phyloP scores from a whole-genome alignment of 2,888 invertebrate species.

The Drosophila stalkeri region DNA sequence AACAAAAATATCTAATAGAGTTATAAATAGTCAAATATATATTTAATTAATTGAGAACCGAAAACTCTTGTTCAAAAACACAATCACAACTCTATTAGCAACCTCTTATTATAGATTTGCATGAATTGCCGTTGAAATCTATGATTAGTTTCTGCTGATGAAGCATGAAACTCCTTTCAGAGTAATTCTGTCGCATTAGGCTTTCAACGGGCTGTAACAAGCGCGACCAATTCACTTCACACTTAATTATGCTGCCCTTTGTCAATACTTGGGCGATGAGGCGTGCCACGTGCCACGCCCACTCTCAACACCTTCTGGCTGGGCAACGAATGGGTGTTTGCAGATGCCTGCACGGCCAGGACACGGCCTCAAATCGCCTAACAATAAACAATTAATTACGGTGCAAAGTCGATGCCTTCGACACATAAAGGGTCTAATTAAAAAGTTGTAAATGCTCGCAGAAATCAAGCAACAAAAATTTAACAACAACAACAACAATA shows the following conservation, averaged over 20 bases:
- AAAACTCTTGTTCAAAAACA: neutral
- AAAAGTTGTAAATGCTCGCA: slow-evolving; percentile 64
- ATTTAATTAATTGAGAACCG: no score
- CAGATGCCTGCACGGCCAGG: slow-evolving; percentile 33
- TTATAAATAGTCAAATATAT: no score
- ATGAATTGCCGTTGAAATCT: neutral
- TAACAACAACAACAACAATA: neutral
- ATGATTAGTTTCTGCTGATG: neutral
- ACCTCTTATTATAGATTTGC: neutral
- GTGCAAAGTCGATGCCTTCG: slow-evolving; percentile 46
- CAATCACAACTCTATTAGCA: neutral
- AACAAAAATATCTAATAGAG: no score
- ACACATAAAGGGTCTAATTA: slow-evolving; percentile 68
- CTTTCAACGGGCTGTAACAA: neutral
- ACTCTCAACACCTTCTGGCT: slow-evolving; percentile 17
- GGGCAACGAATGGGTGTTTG: slow-evolving; percentile 28
- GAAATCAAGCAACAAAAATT: slow-evolving; percentile 20
- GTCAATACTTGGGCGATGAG: slow-evolving; percentile 1
- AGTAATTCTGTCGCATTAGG: neutral
- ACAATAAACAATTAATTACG: slow-evolving; percentile 79
- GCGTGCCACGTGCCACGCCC: slow-evolving; percentile 25
- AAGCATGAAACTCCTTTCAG: neutral
- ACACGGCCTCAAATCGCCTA: slow-evolving; percentile 47
- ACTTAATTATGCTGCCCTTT: slow-evolving; percentile 33
- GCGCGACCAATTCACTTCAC: slow-evolving; percentile 35